Base-by-base conservation (phyloP, 2,113 vertebrate genomes). In the Aythya baeri region DNA sequence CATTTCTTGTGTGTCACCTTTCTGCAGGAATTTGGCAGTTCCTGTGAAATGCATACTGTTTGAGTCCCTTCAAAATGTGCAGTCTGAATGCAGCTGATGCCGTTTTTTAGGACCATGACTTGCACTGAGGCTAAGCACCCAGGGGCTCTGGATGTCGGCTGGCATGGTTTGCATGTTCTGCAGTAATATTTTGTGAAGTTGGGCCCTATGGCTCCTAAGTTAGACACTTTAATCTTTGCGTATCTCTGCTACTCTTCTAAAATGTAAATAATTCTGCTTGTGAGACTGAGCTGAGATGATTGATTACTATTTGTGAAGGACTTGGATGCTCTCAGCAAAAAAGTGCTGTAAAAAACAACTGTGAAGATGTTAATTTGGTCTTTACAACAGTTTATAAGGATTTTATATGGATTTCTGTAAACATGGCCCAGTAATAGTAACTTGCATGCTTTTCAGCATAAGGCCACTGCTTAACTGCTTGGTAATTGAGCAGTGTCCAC, bases 1-100 rank as follows among this genome's bases (percentile, higher is more conserved):
- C 23, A 7, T 38, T 43, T 7, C 23, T 22, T 11, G 1, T 7
- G 4, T 0, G 0, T 41, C 25, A 13, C 5, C 20, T 32, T 70
- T 71, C 46, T 88, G 34, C 11, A 36, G 52, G 32, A 79, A 29
- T 62, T 68, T 34, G 49, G 12, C 41, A 27, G 38, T 34, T 75
- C 34, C 38, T 55, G 15, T 67, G 23, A 54, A 63, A 8, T 20
- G 52, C 36, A 63, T 34, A 44, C 16, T 16, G 1, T 50, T 62
- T 55, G 12, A n/a, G 29, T 74, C 61, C 18, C 18, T 85, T 38
- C 20, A 9, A 57, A 75, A 27, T 11, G 18, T 2, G 2, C 0
- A 0, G 9, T 76, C 22, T 31, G 1, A 17, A 6, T 63, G 66
- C 32, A 58, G 18, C 5, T 49, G 32, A 22, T 74, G 36, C 29